A percentile compares a stretch with the other conserved stretches of the same genome.
phyloP scores from a whole-genome alignment of 2,113 vertebrate genomes.

The Lepus europaeus region DNA sequence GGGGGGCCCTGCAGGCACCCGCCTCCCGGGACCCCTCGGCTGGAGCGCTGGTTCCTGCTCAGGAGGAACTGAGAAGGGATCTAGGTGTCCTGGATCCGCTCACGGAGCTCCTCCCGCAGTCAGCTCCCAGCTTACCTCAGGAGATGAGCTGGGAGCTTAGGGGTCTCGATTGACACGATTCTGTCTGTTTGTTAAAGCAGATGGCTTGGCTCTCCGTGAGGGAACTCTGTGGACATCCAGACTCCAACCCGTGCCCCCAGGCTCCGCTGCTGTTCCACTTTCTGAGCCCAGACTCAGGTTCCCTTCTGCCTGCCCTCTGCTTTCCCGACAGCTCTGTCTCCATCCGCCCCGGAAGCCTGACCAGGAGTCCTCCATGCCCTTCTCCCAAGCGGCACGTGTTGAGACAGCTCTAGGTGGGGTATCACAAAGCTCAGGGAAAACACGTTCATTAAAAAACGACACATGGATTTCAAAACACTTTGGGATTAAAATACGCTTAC shows the following conservation, averaged over 20 bases:
- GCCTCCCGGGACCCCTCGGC: too few species aligned
- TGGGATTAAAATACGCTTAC: too few species aligned
- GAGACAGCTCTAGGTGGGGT: accelerated
- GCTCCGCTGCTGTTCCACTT: too few species aligned
- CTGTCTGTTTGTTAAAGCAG: not conserved
- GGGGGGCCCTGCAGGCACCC: too few species aligned
- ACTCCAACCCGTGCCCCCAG: accelerated
- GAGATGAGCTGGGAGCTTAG: accelerated
- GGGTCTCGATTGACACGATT: too few species aligned
- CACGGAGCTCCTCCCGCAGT: accelerated
- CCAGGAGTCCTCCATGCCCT: too few species aligned
- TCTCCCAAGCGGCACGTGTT: not conserved
- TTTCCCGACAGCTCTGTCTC: not conserved
- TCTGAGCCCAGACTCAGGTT: not conserved
- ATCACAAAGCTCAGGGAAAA: too few species aligned
- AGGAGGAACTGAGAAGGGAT: accelerated
- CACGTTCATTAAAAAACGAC: too few species aligned
- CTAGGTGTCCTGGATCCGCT: not conserved
- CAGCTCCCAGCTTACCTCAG: not conserved
- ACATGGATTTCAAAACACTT: too few species aligned
- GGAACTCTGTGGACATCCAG: accelerated
- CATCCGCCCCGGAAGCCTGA: too few species aligned
- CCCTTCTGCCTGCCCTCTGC: not conserved
- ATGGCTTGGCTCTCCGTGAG: accelerated
- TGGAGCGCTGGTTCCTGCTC: too few species aligned